Conservation (phyloP, 2,797 vertebrate genomes). For the Siniperca undulata region DNA sequence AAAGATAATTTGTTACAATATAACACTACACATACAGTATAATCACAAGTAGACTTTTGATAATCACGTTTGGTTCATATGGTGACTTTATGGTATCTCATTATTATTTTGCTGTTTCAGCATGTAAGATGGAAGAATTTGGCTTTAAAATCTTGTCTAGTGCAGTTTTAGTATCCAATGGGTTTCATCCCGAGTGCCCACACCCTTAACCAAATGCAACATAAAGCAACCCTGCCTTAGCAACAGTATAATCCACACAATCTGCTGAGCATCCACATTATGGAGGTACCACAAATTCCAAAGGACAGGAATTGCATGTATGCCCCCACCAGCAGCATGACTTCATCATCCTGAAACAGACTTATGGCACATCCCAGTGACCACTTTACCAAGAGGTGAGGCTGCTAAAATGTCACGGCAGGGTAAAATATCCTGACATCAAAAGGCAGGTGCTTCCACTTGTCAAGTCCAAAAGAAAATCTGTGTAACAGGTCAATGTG, state of each 20-base stretch:
- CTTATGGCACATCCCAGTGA: neutral
- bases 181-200: neutral
- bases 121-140: neutral
- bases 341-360: slow-evolving; percentile 55
- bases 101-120: slow-evolving; percentile 16
- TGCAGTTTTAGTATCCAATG: neutral
- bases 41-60: neutral
- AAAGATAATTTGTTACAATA: neutral
- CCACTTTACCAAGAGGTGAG: slow-evolving; percentile 36
- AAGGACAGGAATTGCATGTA: slow-evolving; percentile 32
- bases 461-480: slow-evolving; percentile 17
- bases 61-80: neutral
- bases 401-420: neutral
- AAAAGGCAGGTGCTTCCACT: slow-evolving; percentile 57
- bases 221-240: slow-evolving; percentile 18
- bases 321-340: slow-evolving; percentile 31
- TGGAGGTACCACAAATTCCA: slow-evolving; percentile 57
- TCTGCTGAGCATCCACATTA: slow-evolving; percentile 56
- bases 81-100: neutral
- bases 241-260: slow-evolving; percentile 25
- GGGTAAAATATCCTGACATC: slow-evolving; percentile 5
- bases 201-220: slow-evolving; percentile 31
- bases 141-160: neutral
- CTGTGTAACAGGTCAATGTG: slow-evolving; percentile 19
- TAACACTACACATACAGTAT: neutral